Evolutionary conservation across 2,113 vertebrate species (phyloP).

Genomic region (Suricata suricatta): DNA sequence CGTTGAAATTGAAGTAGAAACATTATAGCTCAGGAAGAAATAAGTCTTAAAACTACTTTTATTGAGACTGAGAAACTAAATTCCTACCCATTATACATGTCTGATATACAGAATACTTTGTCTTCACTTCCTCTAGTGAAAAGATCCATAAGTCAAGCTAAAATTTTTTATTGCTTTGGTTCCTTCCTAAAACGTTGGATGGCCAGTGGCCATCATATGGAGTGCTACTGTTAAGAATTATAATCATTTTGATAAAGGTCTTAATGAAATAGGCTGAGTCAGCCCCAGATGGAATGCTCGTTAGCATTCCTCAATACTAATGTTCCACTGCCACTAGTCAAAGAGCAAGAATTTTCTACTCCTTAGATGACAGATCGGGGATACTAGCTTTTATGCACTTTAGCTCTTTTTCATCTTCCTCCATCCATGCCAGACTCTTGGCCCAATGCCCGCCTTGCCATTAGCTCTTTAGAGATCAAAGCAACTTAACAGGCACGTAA

Average conservation of each 20-base stretch:
- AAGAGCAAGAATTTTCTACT: neutral
- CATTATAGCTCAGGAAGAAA: neutral
- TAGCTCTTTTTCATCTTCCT: neutral
- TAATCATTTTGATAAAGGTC: neutral
- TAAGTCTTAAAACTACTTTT: neutral
- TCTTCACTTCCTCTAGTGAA: neutral
- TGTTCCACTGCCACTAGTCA: neutral
- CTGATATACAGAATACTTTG: neutral
- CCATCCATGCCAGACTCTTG: neutral
- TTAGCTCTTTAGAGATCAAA: neutral
- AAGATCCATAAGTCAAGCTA: conserved; percentile 32
- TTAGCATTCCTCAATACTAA: neutral
- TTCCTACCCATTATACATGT: neutral
- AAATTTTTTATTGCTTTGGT: neutral
- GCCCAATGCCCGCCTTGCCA: neutral
- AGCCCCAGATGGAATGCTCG: neutral
- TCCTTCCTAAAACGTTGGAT: neutral
- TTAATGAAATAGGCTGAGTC: neutral
- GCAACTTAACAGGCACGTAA: neutral
- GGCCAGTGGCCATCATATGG: neutral
- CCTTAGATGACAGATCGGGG: neutral
- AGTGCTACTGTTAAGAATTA: neutral
- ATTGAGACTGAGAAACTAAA: neutral
- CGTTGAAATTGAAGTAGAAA: conserved; percentile 9
- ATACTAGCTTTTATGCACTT: neutral